Evolutionary conservation across 1,140 invertebrate genomes (phyloP), one percentile per base, ranked within the genome.

Genomic region (Scaptomyza graminum): DNA sequence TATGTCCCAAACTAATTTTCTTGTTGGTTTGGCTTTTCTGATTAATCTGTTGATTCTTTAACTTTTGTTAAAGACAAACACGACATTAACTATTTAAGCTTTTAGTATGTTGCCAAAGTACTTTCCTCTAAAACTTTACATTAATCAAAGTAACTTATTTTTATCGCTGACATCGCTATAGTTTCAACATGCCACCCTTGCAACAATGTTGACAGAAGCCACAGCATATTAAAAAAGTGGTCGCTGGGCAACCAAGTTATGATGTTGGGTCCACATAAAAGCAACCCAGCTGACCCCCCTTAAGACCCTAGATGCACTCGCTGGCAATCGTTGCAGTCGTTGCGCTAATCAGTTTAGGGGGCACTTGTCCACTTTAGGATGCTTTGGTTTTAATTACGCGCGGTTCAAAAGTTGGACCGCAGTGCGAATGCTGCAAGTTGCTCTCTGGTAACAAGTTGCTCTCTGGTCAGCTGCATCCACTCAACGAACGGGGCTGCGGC

Each of bases 361-460:
- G 83, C 83, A 79, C 79, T 79, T 83, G 84, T 87, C 65, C 84
- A 89, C 83, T 79, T 81, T 89, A 84, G 79, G 43, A 76, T 87
- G 84, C 83, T 89, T 87, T 87, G 83, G 79, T 87, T 87, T 87
- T 87, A 87, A 87, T 87, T 87, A 87, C 83, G 84, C 84, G 83
- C 75, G 31, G 6, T 34, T 34, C 74, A 37, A 79, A 87, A 88
- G 84, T 88, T 83, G 64, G 61, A 78, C 67, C 69, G 59, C 81
- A 73, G 41, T 62, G 66, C 49, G 8, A 66, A 65, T 28, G 46
- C 34, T 39, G 49, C 56, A 34, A 34, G 47, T n/a, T 52, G 47
- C 16, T 52, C 37, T 54, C 7, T n/a, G 47, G 12, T 31, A 15
- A 31, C 37, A 41, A 41, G 34, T 5, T 41, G 15, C 12, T 31